phyloP scores from a whole-genome alignment of 2,888 invertebrate genomes.

The Chaitophorus viminalis region DNA sequence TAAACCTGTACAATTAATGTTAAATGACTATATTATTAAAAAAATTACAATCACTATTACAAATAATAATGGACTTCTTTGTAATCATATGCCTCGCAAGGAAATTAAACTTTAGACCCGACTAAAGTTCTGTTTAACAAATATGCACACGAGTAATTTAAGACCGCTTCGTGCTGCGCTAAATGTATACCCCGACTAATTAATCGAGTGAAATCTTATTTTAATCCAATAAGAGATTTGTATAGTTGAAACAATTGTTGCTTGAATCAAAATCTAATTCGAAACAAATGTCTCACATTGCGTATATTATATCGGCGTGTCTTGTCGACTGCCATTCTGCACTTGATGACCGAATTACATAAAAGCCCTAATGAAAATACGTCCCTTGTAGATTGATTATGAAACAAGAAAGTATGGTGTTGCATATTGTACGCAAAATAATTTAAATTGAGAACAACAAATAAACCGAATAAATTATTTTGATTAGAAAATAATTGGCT shows the following conservation, averaged over 20 bases:
- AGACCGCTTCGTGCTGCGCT: not conserved
- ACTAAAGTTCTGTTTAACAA: not conserved
- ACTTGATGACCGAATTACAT: conserved; percentile 35
- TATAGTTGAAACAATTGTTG: conserved; percentile 10
- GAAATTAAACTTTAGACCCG: not conserved
- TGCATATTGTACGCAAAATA: not conserved
- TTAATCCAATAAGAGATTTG: conserved; percentile 37
- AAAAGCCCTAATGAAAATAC: conserved; percentile 49
- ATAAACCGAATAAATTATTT: conserved; percentile 23
- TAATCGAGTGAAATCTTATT: conserved; percentile 19
- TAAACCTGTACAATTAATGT: not conserved
- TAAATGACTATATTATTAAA: not conserved
- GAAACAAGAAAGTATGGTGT: conserved; percentile 38
- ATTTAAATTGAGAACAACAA: conserved; percentile 32
- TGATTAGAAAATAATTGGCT: conserved; percentile 3
- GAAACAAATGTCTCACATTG: conserved; percentile 26
- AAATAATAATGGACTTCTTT: not conserved
- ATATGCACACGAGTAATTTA: not conserved
- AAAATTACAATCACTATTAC: not conserved
- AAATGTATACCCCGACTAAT: not conserved
- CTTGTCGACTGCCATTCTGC: conserved; percentile 3
- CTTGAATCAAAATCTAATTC: conserved; percentile 44
- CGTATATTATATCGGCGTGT: not conserved
- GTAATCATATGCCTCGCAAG: not conserved
- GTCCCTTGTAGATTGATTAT: conserved; percentile 50